Evolutionary conservation across 2,888 invertebrate genomes (phyloP).

Genomic region (Andrena flavipes): DNA sequence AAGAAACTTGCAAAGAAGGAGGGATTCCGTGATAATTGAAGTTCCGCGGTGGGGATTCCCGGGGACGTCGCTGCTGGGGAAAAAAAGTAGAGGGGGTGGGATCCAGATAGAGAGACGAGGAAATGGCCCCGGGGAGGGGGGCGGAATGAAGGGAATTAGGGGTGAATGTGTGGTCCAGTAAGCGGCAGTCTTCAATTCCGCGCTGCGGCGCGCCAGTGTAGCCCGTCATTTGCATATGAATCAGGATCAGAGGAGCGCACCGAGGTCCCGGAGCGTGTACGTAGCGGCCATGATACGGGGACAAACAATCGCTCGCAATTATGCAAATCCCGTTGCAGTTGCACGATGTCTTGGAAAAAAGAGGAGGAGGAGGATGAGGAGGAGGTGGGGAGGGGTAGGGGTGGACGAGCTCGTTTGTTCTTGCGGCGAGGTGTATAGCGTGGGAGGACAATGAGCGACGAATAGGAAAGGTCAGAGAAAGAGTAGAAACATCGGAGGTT

Average conservation of each 20-base stretch:
- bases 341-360: conserved; percentile 75
- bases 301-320: conserved; percentile 83
- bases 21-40: conserved; percentile 15
- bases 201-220: conserved; percentile 74
- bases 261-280: conserved; percentile 75
- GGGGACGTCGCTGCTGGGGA: neutral
- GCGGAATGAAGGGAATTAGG: conserved; percentile 60
- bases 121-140: conserved; percentile 12
- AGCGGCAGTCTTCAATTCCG: conserved; percentile 77
- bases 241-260: conserved; percentile 79
- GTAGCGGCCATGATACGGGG: conserved; percentile 77
- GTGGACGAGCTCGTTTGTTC: conserved; percentile 41
- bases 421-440: neutral
- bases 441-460: conserved; percentile 39
- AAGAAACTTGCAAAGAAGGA: conserved; percentile 6
- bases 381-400: conserved; percentile 14
- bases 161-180: conserved; percentile 70
- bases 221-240: conserved; percentile 82
- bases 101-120: neutral
- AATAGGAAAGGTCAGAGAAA: conserved; percentile 36
- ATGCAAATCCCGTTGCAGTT: conserved; percentile 80
- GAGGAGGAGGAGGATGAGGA: neutral
- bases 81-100: conserved; percentile 5
- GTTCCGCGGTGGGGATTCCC: neutral
- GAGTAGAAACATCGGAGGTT: conserved; percentile 36